phyloP scores from a whole-genome alignment of 2,797 vertebrate species.

The Hozukius guyotensis region DNA sequence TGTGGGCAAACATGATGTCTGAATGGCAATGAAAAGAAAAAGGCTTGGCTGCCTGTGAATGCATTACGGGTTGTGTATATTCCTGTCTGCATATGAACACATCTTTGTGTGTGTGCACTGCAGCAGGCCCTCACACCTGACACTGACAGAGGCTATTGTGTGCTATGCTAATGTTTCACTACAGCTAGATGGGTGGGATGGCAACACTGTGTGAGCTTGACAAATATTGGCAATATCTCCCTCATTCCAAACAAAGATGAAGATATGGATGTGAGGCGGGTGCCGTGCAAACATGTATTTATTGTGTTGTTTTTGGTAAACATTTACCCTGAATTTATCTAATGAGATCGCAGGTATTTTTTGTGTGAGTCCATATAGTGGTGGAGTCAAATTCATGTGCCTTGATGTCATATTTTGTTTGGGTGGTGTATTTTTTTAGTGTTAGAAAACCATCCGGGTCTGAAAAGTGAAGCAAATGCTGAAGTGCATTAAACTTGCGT shows the following conservation, averaged over 20 bases:
- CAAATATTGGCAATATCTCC: slow-evolving; percentile 15
- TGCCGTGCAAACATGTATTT: neutral
- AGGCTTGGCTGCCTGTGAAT: slow-evolving; percentile 42
- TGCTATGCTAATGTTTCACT: slow-evolving; percentile 41
- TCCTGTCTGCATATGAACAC: neutral
- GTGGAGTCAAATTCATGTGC: neutral
- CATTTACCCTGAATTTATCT: neutral
- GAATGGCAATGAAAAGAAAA: slow-evolving; percentile 59
- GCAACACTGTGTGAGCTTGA: slow-evolving; percentile 16
- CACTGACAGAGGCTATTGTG: slow-evolving; percentile 40
- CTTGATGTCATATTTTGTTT: neutral
- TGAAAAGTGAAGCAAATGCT: rapidly evolving
- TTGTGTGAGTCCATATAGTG: neutral
- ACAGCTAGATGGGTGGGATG: slow-evolving; percentile 2
- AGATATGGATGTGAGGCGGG: neutral
- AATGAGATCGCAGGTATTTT: neutral
- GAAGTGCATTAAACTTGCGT: too few relatives aligned
- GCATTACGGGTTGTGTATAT: slow-evolving; percentile 13
- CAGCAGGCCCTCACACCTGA: slow-evolving; percentile 26
- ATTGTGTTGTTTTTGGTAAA: neutral
- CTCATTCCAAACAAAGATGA: slow-evolving; percentile 8
- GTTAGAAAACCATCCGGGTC: rapidly evolving
- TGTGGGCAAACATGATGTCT: slow-evolving; percentile 53
- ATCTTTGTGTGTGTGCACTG: neutral
- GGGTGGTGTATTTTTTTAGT: neutral